Evolutionary conservation across 92 coral and sea anemone genomes (phyloP).

Genomic region (Zoanthus gigantus): DNA sequence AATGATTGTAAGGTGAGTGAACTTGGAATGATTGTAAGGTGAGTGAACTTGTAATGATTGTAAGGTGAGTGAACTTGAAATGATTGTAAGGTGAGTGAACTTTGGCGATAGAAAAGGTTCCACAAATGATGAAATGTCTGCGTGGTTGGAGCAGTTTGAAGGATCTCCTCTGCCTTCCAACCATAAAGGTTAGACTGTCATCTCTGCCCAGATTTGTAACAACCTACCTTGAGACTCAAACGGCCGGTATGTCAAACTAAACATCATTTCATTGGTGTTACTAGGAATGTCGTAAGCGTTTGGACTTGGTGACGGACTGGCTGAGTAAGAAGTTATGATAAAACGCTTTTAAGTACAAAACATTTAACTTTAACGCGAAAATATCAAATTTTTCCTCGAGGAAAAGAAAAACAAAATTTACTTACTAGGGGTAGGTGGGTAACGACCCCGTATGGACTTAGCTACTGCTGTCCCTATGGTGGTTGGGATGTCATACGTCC

Average conservation of each 20-base stretch:
- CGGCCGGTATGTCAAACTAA: constrained; percentile 59
- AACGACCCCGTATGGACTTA: constrained; percentile 54
- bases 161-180: background rate
- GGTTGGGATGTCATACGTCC: constrained; percentile 52
- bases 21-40: no score
- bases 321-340: background rate
- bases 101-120: no score
- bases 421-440: constrained; percentile 35
- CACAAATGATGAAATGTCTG: background rate
- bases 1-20: no score
- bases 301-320: constrained; percentile 50
- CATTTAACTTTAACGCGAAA: background rate
- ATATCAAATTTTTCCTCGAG: background rate
- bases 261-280: constrained; percentile 13
- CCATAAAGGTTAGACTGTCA: no score
- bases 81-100: no score
- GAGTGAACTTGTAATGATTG: no score
- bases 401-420: background rate
- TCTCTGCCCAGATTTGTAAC: no score
- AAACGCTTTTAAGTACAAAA: background rate
- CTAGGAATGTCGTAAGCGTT: constrained; percentile 40
- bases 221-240: constrained; percentile 52
- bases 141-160: background rate
- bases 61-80: no score
- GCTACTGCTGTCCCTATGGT: constrained; percentile 56